These are phyloP conservation scores for Tipula unca DNA, from an alignment of 2,888 invertebrate species.

Conservation along the genomic window DNA sequence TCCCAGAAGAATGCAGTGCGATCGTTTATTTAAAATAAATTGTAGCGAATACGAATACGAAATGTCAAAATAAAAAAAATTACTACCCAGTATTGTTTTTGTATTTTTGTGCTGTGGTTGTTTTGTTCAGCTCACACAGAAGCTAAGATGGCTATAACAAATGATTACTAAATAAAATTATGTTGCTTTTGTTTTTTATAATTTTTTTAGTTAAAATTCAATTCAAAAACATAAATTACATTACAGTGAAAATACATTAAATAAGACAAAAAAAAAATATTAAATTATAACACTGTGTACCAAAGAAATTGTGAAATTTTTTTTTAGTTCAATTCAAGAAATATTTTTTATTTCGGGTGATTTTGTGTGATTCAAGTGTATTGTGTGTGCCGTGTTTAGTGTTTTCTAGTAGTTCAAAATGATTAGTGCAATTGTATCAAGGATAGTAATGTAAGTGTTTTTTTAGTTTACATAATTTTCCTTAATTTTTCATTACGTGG, in stretches of 20 bases:
- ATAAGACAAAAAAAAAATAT: neutral
- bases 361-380: neutral
- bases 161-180: neutral
- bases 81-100: neutral
- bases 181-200: neutral
- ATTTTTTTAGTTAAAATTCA: neutral
- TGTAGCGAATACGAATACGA: neutral
- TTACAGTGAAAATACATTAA: neutral
- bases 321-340: neutral
- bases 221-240: neutral
- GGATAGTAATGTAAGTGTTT: slow-evolving; percentile 39
- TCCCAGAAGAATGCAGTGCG: neutral
- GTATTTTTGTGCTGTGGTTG: neutral
- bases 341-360: neutral
- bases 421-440: slow-evolving; percentile 39
- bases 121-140: neutral
- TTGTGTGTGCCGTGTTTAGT: neutral
- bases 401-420: slow-evolving; percentile 27
- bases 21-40: neutral
- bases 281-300: neutral
- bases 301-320: neutral
- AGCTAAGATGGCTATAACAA: neutral
- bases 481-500: neutral
- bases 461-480: neutral
- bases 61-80: neutral